phyloP scores from a whole-genome alignment of 2,113 vertebrate species.

The Aspidoscelis tigris region DNA sequence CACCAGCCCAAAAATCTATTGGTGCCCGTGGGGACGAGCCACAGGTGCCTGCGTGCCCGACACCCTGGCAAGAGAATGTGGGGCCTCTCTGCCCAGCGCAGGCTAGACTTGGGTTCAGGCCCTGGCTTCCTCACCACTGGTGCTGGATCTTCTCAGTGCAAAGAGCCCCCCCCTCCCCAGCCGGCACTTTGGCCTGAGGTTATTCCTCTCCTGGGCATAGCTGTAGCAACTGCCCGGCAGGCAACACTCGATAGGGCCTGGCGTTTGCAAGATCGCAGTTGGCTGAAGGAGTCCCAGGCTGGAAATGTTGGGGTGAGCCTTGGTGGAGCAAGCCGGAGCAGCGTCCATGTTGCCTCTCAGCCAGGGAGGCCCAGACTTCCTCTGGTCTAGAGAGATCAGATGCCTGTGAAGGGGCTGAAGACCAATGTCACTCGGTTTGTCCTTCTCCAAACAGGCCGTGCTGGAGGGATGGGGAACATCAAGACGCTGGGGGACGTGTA shows the following conservation, averaged over 20 bases:
- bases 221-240: no score
- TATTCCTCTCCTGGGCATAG: background rate
- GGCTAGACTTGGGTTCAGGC: background rate
- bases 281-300: no score
- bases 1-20: no score
- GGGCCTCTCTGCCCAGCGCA: no score
- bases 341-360: background rate
- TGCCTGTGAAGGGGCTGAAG: no score
- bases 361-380: background rate
- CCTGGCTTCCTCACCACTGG: background rate
- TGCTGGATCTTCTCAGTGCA: background rate
- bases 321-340: background rate
- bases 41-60: no score
- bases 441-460: slow-evolving; percentile 65
- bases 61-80: no score
- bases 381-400: rapidly evolving
- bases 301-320: no score
- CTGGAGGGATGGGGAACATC: slow-evolving; percentile 80
- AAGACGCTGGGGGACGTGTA: slow-evolving; percentile 92
- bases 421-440: background rate
- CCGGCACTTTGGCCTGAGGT: background rate
- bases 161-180: no score
- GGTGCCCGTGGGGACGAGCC: no score
- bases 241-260: no score
- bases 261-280: no score